Evolutionary conservation across 2,888 invertebrate genomes (phyloP), one percentile per base, ranked within the genome.

Genomic region (Drosophila monieri): DNA sequence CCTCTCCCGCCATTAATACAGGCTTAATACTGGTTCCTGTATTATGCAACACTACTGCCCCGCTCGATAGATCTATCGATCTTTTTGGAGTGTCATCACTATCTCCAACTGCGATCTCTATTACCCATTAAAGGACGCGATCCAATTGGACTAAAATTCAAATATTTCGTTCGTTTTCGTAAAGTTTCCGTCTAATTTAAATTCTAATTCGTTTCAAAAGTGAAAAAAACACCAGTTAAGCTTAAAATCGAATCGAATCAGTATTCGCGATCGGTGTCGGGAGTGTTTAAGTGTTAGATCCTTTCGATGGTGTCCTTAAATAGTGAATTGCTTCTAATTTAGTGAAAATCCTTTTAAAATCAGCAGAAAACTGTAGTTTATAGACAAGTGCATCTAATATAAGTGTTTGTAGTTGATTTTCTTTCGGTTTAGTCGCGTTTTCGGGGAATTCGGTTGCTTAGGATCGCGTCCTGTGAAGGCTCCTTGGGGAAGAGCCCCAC

Each of bases 391-490:
- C 6, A n/a, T 5, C 0, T 14, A 6, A 35, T 35, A n/a, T 0
- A 35, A 35, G n/a, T 35, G n/a, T 6, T 35, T 14, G 6, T 14
- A 35, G 35, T 6, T 35, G 6, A 6, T 35, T 6, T n/a, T 35
- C 1, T n/a, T 35, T 35, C 35, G 35, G 35, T 35, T 35, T 1
- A 0, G 5, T 1, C 6, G n/a, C n/a, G n/a, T 6, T 35, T 35
- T 35, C n/a, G n/a, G 32, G n/a, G 0, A 6, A n/a, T n/a, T 35
- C 6, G n/a, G 35, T n/a, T n/a, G 12, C 1, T 35, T 35, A 6
- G 35, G 35, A n/a, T n/a, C n/a, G 35, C 35, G 35, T 35, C 35
- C 35, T 35, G 35, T 35, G n/a, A n/a, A 35, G 35, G 6, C n/a
- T 9, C 27, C 9, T n/a, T n/a, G 35, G 35, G 35, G 35, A n/a